Evolutionary conservation across 2,888 invertebrate species (phyloP).

Genomic region (Nasonia oneida): DNA sequence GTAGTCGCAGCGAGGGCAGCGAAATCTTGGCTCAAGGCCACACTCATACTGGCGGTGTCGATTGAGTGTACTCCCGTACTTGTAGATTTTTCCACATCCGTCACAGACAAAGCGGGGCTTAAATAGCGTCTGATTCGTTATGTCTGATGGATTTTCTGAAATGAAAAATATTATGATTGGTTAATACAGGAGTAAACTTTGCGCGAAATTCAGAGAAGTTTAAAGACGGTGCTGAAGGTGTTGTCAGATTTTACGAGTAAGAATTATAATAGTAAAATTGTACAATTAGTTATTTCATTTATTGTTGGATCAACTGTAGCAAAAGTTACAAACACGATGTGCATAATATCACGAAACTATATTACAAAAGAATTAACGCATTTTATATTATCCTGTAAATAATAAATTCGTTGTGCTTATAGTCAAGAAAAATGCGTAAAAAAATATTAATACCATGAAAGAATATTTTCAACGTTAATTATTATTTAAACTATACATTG

Average conservation of each 20-base stretch:
- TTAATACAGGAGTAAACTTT: too few relatives aligned
- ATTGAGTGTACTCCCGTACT: slow-evolving; percentile 81
- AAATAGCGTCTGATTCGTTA: neutral
- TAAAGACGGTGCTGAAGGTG: too few relatives aligned
- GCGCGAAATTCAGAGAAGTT: too few relatives aligned
- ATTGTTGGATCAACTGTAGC: neutral
- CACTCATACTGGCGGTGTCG: slow-evolving; percentile 71
- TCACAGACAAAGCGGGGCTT: slow-evolving; percentile 74
- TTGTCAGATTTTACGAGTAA: too few relatives aligned
- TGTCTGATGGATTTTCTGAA: neutral
- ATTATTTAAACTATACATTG: neutral
- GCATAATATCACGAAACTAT: neutral
- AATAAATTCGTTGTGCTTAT: too few relatives aligned
- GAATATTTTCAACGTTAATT: neutral
- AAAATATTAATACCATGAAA: neutral
- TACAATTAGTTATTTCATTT: neutral
- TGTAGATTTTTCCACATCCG: slow-evolving; percentile 81
- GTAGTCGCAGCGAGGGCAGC: slow-evolving; percentile 80
- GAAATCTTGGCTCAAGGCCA: slow-evolving; percentile 74
- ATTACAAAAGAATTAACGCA: neutral
- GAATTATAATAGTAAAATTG: too few relatives aligned
- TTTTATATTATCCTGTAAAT: too few relatives aligned
- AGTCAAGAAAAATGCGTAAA: too few relatives aligned
- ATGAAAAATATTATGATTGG: too few relatives aligned
- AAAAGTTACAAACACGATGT: neutral